Evolutionary conservation across 2,888 invertebrate species (phyloP), one percentile per base, ranked within the genome.

Genomic region (Dicyrtoma fusca): DNA sequence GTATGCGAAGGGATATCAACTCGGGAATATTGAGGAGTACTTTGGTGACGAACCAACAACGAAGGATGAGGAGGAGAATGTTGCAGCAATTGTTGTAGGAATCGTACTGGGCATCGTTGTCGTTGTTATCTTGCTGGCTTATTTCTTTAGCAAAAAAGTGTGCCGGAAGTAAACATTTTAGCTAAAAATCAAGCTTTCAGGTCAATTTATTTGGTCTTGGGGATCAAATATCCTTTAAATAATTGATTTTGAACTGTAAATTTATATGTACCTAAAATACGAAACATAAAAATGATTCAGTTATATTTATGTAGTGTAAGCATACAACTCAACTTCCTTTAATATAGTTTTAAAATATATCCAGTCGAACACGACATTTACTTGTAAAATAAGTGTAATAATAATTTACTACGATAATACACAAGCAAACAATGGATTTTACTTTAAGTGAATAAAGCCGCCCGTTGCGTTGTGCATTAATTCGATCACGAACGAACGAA

Each of bases 1-100:
- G 80, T 86, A 87, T 1, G 71, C 77, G 66, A 88, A 91, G 17
- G 92, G 92, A 0, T 93, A 92, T 92, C 89, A 82, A 34, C 53
- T 26, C 10, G 69, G 71, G 14, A 74, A 75, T 25, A 74, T 66
- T 17, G 47, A 70, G 0, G 19, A 74, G 3, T 53, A 66, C 44
- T 42, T 49, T 42, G 51, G 26, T 4, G n/a, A 59, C 6, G 61
- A 44, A n/a, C 25, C 25, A 1, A 59, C 14, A 2, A 14, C 59
- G 1, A 19, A 53, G 21, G 59, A 64, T 3, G 61, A 69, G 4
- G 55, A 59, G n/a, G 57, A 55, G 0, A 34, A 69, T 14, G 25
- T 34, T 8, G 73, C 69, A n/a, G 69, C 69, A 1, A 73, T 73
- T 4, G 59, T 73, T 17, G 59, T 73, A 13, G 73, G 73, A 1